phyloP scores from a whole-genome alignment of 2,797 vertebrate species.

The Cossypha dichroa region DNA sequence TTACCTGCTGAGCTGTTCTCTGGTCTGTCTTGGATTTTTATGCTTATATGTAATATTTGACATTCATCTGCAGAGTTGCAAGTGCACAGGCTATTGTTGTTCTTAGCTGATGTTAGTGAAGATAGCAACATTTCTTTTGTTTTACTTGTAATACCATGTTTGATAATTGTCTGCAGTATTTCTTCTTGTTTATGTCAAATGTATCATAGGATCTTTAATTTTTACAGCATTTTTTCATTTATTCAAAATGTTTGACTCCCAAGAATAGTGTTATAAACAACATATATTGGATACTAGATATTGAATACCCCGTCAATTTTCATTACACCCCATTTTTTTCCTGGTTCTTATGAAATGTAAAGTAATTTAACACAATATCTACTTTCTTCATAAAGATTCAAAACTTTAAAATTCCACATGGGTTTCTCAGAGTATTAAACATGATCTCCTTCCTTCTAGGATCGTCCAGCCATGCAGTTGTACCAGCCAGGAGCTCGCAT shows the following conservation, averaged over 20 bases:
- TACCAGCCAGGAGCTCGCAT: conserved; percentile 90
- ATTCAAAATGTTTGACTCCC: conserved; percentile 39
- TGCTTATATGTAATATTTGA: neutral
- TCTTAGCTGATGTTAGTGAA: neutral
- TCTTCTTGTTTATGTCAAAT: neutral
- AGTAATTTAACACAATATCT: neutral
- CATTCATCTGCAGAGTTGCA: neutral
- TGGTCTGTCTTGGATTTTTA: neutral
- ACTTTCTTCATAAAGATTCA: neutral
- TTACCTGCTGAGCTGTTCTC: neutral
- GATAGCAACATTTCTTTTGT: neutral
- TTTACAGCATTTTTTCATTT: neutral
- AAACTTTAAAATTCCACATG: neutral
- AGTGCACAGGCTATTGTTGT: neutral
- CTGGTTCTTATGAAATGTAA: neutral
- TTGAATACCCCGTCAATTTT: neutral
- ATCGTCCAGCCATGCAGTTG: conserved; percentile 92
- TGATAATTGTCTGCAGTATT: neutral
- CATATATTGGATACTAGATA: neutral
- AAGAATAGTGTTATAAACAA: conserved; percentile 14
- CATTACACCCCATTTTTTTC: neutral
- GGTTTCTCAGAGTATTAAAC: neutral
- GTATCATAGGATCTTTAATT: neutral
- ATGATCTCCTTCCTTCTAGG: conserved; percentile 73
- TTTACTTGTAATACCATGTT: neutral